A percentile compares a stretch with the other conserved stretches of the same genome.
Conservation (phyloP, 1,140 invertebrate genomes). For the Danaus melanippus region DNA sequence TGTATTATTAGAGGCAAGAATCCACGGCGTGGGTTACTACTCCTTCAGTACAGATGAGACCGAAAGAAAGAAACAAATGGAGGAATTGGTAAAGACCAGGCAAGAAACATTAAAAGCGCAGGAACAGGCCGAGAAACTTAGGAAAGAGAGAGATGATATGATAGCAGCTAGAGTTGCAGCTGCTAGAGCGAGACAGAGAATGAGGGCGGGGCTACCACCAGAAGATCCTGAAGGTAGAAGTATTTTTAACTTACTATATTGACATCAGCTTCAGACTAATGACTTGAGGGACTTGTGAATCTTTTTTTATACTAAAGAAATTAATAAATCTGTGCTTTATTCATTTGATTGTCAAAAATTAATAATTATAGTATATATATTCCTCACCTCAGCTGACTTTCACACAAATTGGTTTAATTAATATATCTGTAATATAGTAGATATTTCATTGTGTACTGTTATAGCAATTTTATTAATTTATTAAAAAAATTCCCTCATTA, state of each 20-base stretch:
- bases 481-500: not conserved
- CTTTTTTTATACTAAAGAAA: too few species aligned
- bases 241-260: not conserved
- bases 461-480: too few species aligned
- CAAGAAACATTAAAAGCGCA: conserved; percentile 81
- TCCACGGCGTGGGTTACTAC: conserved; percentile 92
- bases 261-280: too few species aligned
- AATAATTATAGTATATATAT: too few species aligned
- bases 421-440: too few species aligned
- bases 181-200: conserved; percentile 83
- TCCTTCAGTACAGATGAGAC: conserved; percentile 88
- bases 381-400: too few species aligned
- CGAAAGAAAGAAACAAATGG: conserved; percentile 82
- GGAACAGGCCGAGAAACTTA: conserved; percentile 75
- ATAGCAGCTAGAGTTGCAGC: conserved; percentile 83
- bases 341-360: too few species aligned
- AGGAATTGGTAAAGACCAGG: conserved; percentile 78
- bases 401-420: too few species aligned
- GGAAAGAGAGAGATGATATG: conserved; percentile 78
- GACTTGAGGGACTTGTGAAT: too few species aligned
- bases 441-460: too few species aligned
- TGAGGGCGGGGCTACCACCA: conserved; percentile 81
- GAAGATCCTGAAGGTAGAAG: conserved; percentile 71
- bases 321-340: too few species aligned
- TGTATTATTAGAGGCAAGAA: conserved; percentile 80